Conservation (phyloP, 2,113 vertebrate genomes). For the Galeopterus variegatus region DNA sequence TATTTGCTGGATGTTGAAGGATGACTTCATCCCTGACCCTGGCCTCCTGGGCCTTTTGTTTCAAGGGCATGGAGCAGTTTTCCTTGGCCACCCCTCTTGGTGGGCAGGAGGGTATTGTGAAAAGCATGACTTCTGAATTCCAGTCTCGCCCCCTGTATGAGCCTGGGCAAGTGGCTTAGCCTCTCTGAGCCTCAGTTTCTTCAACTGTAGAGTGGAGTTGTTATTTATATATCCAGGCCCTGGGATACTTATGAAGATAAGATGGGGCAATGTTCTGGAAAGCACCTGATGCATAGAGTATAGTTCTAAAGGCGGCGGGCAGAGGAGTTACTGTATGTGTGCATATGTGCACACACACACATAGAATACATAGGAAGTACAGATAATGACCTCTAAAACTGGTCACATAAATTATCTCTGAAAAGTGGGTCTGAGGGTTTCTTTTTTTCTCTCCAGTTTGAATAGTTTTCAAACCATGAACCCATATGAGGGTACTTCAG, state of each 20-base stretch:
- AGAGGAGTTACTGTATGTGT: rapidly evolving
- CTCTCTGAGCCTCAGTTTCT: not conserved
- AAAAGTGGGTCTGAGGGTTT: not conserved
- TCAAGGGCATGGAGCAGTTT: not conserved
- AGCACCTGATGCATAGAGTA: not conserved
- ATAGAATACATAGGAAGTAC: not conserved
- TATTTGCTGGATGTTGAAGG: not conserved
- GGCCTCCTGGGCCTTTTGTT: not conserved
- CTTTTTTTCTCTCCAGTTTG: not conserved
- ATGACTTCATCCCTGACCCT: not conserved
- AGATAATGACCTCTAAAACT: not conserved
- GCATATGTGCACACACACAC: rapidly evolving
- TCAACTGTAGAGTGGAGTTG: not conserved
- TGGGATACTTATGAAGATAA: not conserved
- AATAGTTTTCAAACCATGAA: conserved; percentile 2
- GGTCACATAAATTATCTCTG: not conserved
- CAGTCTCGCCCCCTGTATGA: not conserved
- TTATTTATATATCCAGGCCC: not conserved
- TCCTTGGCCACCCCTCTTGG: not conserved
- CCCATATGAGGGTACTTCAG: too few species aligned
- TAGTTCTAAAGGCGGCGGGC: not conserved
- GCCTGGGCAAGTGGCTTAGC: not conserved
- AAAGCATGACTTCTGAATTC: not conserved
- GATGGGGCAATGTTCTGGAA: not conserved
- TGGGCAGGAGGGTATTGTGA: not conserved